Percentiles rank a stretch among this genome's conserved stretches.
Evolutionary conservation across 2,888 invertebrate species (phyloP).

Genomic region (Leptopilina drosophilae): DNA sequence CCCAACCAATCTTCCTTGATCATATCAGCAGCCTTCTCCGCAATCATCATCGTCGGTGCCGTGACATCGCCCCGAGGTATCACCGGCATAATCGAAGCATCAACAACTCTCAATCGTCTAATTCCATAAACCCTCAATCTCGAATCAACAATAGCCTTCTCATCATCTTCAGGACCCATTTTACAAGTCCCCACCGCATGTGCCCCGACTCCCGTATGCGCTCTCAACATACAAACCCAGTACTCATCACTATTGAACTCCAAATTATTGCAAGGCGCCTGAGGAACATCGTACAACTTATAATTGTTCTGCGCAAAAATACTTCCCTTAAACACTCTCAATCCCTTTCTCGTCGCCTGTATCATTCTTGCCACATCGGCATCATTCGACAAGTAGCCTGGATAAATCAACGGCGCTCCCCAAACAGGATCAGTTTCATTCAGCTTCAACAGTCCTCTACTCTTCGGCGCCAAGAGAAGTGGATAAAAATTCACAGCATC

Average conservation of each 20-base stretch:
- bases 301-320: conserved; percentile 34
- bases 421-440: conserved; percentile 48
- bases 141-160: conserved; percentile 73
- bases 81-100: conserved; percentile 79
- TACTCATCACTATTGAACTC: conserved; percentile 38
- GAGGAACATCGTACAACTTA: background rate
- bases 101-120: conserved; percentile 77
- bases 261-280: conserved; percentile 35
- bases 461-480: conserved; percentile 51
- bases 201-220: conserved; percentile 8
- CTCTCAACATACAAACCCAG: conserved; percentile 43
- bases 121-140: conserved; percentile 76
- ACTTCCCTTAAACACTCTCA: conserved; percentile 27
- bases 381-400: conserved; percentile 41
- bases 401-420: conserved; percentile 44
- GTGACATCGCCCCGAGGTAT: conserved; percentile 78
- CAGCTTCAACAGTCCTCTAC: conserved; percentile 53
- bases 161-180: conserved; percentile 74
- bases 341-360: conserved; percentile 28
- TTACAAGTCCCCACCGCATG: conserved; percentile 73
- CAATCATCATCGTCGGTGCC: conserved; percentile 78
- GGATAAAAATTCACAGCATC: conserved; percentile 46
- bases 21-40: conserved; percentile 78
- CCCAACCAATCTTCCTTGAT: conserved; percentile 72
- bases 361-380: conserved; percentile 31